Evolutionary conservation across 2,113 vertebrate species (phyloP).

Genomic region (Petrocephalus zakoni): DNA sequence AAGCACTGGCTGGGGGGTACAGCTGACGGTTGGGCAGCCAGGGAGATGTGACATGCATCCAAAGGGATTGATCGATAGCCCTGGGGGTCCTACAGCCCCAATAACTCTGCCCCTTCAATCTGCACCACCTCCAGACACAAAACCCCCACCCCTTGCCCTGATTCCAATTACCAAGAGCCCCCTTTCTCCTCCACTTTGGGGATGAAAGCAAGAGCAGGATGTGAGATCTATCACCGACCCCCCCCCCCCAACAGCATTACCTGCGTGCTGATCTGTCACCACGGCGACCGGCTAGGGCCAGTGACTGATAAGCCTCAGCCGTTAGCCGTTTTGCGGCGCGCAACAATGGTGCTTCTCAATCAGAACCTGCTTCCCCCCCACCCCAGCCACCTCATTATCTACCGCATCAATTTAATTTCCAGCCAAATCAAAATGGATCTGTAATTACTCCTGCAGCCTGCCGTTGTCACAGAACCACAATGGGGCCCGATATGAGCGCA

Average conservation of each 20-base stretch:
- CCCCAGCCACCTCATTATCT: slow-evolving; percentile 17
- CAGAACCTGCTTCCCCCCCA: neutral
- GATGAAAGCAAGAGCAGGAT: neutral
- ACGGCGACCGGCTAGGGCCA: slow-evolving; percentile 20
- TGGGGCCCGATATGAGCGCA: neutral
- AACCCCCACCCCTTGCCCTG: neutral
- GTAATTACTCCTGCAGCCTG: slow-evolving; percentile 9
- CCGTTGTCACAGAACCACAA: slow-evolving; percentile 3
- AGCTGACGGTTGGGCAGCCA: slow-evolving; percentile 63
- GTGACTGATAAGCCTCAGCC: slow-evolving; percentile 34
- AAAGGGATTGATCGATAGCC: slow-evolving; percentile 53
- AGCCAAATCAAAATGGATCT: slow-evolving; percentile 23
- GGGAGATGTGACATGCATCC: slow-evolving; percentile 60
- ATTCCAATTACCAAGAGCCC: neutral
- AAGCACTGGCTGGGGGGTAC: neutral
- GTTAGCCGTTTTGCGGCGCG: neutral
- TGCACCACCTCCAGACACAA: neutral
- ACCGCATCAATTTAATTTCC: slow-evolving; percentile 20
- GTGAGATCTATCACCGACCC: neutral
- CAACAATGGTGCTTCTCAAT: slow-evolving; percentile 13
- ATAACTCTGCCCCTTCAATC: neutral
- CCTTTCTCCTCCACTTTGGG: neutral
- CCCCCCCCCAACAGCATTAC: neutral
- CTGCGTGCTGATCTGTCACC: slow-evolving; percentile 17
- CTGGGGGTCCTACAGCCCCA: slow-evolving; percentile 25